Base-by-base conservation (phyloP, 2,888 invertebrate species). In the Drosophila acutilabella region DNA sequence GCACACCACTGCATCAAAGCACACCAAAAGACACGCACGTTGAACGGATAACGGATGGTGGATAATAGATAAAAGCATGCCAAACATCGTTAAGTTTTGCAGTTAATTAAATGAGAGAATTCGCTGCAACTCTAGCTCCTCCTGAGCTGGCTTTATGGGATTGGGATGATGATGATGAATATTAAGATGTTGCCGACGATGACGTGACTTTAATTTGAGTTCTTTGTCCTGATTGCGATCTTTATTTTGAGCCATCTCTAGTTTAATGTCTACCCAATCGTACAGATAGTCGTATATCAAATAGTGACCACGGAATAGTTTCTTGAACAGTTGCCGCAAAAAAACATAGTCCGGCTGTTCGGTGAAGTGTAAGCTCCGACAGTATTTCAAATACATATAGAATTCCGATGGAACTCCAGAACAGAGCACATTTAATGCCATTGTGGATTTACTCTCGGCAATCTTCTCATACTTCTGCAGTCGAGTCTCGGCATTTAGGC, bases 271-370 rank as follows among this genome's bases (percentile, higher is more conserved):
- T 8, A 74, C 69, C 84, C 84, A 85, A 40, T 85, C 84, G 41
- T 70, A 85, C 1, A 62, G 54, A 18, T 66, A 68, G 23, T 85
- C 88, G 7, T 50, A 48, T 1, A 67, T 14, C 30, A 64, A 4
- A 36, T n/a, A 47, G 6, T 59, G 41, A 26, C 64, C 71, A 1
- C 69, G 64, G 5, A 76, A 78, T 0, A 88, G 44, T 7, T 61
- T 40, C 45, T 67, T 71, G 16, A 86, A 80, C 0, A 85, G 59
- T 41, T 80, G 68, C 0, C 74, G 71, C 54, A 88, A 30, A 13
- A 78, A 88, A 7, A 61, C 13, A 30, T 85, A 85, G 36, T 85
- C 83, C 4, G 84, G 84, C 14, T 73, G 72, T 18, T 85, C 78
- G 3, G 26, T 48, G 10, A 88, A 85, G 8, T 74, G 71, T 2